Base-by-base conservation (phyloP, 2,797 vertebrate species). In the Rhodeus uyekii region DNA sequence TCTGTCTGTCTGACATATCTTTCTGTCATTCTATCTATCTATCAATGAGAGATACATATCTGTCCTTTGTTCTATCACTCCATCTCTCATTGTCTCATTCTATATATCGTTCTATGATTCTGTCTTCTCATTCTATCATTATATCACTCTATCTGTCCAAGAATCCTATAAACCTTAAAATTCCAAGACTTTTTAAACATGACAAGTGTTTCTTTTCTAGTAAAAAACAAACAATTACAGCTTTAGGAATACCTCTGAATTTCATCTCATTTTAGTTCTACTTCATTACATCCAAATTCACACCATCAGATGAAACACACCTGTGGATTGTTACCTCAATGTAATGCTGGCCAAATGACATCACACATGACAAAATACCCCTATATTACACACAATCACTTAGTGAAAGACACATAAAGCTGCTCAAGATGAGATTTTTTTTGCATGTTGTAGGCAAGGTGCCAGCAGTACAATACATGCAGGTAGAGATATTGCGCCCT, bases 341-440 rank as follows among this genome's bases (percentile, higher is more conserved):
- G 22, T 84, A 80, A 73, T 58, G 53, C 61, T 74, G 60, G 32
- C 38, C 46, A 60, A 19, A 19, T 74, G 42, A 46, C 27, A 77
- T 55, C n/a, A 10, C 42, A 39, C 48, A 75, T 53, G 58, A 80
- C 80, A 80, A 82, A 67, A 82, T 68, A 79, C 27, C 61, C 50
- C 64, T 53, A 34, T 76, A 53, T 79, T 60, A 82, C 53, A 34
- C 29, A 67, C 64, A 34, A 67, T 14, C 67, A 18, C 19, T 76
- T 32, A 44, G n/a, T 76, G 50, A 61, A 44, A 44, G 74, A 29
- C 53, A 27, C 55, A 39, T 10, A 68, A n/a, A 2, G n/a, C 9
- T 18, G 16, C 8, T 76, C 24, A 76, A 32, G 55, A 38, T 67
- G 34, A 60, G 53, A 29, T 60, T 32, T 18, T 19, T 36, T 18